phyloP scores from a whole-genome alignment of 1,140 invertebrate genomes.

The Hermetia illucens region DNA sequence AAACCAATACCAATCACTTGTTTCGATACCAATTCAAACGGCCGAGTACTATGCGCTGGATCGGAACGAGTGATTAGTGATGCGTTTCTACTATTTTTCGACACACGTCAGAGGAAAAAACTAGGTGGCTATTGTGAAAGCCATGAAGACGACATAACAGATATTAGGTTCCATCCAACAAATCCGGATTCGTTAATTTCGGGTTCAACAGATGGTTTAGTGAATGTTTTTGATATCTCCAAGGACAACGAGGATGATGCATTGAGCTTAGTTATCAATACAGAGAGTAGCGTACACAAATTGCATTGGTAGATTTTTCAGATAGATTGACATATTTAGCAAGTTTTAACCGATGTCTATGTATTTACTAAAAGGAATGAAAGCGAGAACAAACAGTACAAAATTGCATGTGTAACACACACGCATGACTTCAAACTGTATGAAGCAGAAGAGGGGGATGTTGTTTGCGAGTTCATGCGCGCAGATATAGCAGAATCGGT shows the following conservation, averaged over 20 bases:
- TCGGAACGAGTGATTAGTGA: conserved; percentile 56
- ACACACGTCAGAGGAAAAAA: conserved; percentile 47
- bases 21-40: conserved; percentile 63
- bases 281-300: conserved; percentile 63
- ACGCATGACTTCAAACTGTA: conserved; percentile 58
- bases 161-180: conserved; percentile 62
- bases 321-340: background rate
- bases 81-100: conserved; percentile 72
- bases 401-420: conserved; percentile 51
- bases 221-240: conserved; percentile 72
- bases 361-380: conserved; percentile 12
- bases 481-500: conserved; percentile 35
- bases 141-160: conserved; percentile 71
- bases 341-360: conserved; percentile 2
- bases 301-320: conserved; percentile 31
- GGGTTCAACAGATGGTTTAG: conserved; percentile 69
- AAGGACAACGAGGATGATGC: conserved; percentile 68
- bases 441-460: conserved; percentile 44
- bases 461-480: conserved; percentile 37
- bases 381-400: conserved; percentile 31
- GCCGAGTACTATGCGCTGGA: conserved; percentile 58
- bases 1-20: conserved; percentile 43
- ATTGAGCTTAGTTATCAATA: conserved; percentile 62
- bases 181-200: conserved; percentile 53
- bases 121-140: conserved; percentile 77